Evolutionary conservation across 1,140 invertebrate species (phyloP).

Genomic region (Lamellibrachia luymesi): DNA sequence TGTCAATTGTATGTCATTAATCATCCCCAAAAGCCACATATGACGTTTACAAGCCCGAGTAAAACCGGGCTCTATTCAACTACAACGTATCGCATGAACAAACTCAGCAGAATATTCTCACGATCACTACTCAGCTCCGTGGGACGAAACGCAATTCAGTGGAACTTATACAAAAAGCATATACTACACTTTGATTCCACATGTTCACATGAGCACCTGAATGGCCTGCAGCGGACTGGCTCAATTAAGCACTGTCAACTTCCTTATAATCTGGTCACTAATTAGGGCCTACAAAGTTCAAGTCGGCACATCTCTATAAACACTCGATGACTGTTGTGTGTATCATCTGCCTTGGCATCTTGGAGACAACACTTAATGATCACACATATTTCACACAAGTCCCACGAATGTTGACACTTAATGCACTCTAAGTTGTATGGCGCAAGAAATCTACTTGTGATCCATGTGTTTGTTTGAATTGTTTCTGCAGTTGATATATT

Average conservation of each 20-base stretch:
- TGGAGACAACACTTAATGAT: background rate
- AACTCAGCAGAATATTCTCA: background rate
- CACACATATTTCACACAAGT: background rate
- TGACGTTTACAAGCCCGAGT: background rate
- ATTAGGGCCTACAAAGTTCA: background rate
- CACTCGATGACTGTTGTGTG: background rate
- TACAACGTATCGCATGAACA: background rate
- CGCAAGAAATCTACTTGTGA: background rate
- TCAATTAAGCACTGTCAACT: background rate
- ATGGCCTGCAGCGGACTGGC: background rate
- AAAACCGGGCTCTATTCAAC: background rate
- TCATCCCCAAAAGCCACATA: background rate
- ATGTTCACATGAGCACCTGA: background rate
- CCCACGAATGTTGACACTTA: background rate
- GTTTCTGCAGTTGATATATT: background rate
- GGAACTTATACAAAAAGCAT: background rate
- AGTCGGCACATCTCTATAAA: background rate
- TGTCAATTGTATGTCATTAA: background rate
- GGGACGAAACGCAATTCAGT: background rate
- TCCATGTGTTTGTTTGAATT: background rate
- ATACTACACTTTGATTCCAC: background rate
- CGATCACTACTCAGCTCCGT: background rate
- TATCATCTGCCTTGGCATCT: too few relatives aligned
- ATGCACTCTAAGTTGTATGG: background rate
- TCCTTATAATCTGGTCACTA: background rate